Percentiles rank a stretch among this genome's conserved stretches.
These are phyloP conservation scores for Zaprionus capensis DNA, from an alignment of 1,140 invertebrate genomes.

Conservation along the genomic window DNA sequence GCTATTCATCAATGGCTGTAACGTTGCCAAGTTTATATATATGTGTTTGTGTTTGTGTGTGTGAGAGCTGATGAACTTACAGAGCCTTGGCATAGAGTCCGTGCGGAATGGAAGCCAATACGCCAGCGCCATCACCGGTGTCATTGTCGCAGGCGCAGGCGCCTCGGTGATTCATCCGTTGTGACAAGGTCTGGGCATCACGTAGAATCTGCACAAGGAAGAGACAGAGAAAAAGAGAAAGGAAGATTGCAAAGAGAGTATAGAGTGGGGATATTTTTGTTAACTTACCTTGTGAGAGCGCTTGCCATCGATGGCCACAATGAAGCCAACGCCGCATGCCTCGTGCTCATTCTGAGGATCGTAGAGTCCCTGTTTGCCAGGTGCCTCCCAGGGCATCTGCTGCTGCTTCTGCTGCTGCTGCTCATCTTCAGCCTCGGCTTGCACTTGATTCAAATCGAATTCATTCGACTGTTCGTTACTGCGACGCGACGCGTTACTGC, in stretches of 20 bases:
- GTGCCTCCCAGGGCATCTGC: constrained; percentile 87
- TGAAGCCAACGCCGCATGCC: constrained; percentile 99
- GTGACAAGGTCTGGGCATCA: constrained; percentile 96
- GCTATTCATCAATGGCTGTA: constrained; percentile 63
- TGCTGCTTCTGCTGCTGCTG: constrained; percentile 58
- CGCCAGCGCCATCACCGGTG: constrained; percentile 98
- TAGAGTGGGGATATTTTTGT: background rate
- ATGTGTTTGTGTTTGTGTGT: constrained; percentile 10
- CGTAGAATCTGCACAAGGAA: constrained; percentile 90
- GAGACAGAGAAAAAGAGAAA: background rate
- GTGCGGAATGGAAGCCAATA: constrained; percentile 98
- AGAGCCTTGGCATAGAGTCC: constrained; percentile 94
- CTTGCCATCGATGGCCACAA: constrained; percentile 98
- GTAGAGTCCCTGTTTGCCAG: constrained; percentile 93
- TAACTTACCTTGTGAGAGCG: constrained; percentile 93
- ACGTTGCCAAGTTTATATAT: constrained; percentile 48
- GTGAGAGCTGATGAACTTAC: constrained; percentile 85
- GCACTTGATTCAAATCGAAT: constrained; percentile 56
- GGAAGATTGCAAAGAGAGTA: background rate
- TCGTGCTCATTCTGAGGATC: constrained; percentile 97
- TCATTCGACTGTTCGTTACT: constrained; percentile 68
- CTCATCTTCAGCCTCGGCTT: constrained; percentile 48
- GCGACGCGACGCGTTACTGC: constrained; percentile 16
- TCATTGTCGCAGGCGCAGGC: constrained; percentile 99
- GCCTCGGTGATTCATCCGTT: constrained; percentile 99